phyloP scores from a whole-genome alignment of 2,113 vertebrate genomes.

The Otus sunia region DNA sequence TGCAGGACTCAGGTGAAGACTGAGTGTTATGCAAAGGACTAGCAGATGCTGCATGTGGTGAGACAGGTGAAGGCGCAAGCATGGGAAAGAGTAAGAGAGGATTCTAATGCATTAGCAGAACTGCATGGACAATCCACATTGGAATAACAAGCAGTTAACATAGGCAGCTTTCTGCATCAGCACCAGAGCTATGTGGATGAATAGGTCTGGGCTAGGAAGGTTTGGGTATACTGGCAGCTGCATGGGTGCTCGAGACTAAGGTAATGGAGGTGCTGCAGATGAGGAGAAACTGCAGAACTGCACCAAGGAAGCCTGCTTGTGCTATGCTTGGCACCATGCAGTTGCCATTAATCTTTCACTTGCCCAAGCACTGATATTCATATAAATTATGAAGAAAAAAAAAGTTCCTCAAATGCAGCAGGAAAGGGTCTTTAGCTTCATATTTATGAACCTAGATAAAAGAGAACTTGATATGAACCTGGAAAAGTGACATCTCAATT shows the following conservation, averaged over 20 bases:
- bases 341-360: constrained; percentile 18
- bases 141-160: not conserved
- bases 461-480: constrained; percentile 36
- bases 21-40: not conserved
- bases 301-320: not conserved
- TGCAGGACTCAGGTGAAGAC: not conserved
- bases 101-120: not conserved
- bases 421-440: not conserved
- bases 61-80: not conserved
- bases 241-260: not conserved
- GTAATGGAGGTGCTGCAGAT: not conserved
- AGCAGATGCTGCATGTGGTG: not conserved
- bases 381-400: constrained; percentile 16
- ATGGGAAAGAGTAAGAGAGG: not conserved
- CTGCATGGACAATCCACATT: not conserved
- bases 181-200: not conserved
- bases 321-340: not conserved
- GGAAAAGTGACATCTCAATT: constrained; percentile 19
- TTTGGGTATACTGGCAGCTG: not conserved
- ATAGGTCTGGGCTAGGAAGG: not conserved
- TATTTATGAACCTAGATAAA: constrained; percentile 41
- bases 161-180: not conserved
- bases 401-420: not conserved
- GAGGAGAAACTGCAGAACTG: not conserved
- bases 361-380: not conserved